Conservation (phyloP, 2,888 invertebrate genomes). For the Himalopsyche anomala region DNA sequence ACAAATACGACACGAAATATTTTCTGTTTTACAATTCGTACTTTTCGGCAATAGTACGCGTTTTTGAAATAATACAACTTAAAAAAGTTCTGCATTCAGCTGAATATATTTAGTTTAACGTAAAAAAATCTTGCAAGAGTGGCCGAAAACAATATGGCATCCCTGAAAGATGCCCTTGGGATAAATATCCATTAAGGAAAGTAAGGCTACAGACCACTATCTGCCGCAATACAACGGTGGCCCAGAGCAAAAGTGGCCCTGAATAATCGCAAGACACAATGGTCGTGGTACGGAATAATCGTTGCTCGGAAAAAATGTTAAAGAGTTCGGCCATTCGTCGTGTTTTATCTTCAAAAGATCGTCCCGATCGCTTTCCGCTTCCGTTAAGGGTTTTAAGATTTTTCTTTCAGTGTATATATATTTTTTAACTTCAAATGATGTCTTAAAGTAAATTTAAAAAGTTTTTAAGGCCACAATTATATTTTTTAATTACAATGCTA, state of each 20-base stretch:
- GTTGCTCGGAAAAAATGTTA: not conserved
- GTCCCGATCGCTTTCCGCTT: not conserved
- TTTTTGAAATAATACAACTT: no score
- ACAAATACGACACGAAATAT: no score
- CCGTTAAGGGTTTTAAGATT: not conserved
- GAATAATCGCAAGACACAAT: not conserved
- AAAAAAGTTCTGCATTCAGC: no score
- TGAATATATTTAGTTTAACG: no score
- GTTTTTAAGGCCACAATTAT: not conserved
- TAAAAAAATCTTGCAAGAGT: no score
- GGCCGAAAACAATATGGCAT: not conserved
- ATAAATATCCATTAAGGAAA: conserved; percentile 57
- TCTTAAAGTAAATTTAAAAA: not conserved
- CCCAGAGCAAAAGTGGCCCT: conserved; percentile 10
- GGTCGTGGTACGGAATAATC: conserved; percentile 21
- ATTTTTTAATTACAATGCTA: not conserved
- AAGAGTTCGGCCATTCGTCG: conserved; percentile 5
- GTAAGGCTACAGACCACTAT: conserved; percentile 52
- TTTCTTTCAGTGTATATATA: not conserved
- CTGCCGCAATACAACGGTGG: conserved; percentile 31
- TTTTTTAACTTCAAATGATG: not conserved
- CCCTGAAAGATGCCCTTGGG: conserved; percentile 43
- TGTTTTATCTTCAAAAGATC: conserved; percentile 26
- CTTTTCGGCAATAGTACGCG: no score
- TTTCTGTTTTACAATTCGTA: no score